A percentile compares a stretch with the other conserved stretches of the same genome.
These are phyloP conservation scores for Paramuricea clavata DNA, from an alignment of 92 coral and sea anemone species.

Conservation along the genomic window DNA sequence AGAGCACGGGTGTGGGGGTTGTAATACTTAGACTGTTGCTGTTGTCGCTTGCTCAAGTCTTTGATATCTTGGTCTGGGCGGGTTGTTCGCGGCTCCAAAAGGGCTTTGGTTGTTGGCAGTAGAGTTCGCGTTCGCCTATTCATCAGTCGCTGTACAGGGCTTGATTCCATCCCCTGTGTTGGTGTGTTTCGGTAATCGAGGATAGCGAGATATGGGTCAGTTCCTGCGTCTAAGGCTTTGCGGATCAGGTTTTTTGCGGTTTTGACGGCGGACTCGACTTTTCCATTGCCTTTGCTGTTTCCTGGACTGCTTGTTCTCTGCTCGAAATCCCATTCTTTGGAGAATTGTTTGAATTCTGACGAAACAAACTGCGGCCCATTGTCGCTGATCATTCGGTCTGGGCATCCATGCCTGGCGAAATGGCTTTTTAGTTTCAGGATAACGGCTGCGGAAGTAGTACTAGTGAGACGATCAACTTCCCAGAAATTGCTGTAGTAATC, in stretches of 20 bases:
- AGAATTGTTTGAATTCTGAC: not conserved
- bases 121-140: too few species aligned
- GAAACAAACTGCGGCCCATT: too few species aligned
- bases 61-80: too few species aligned
- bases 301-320: conserved; percentile 7
- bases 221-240: conserved; percentile 17
- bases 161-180: conserved; percentile 14
- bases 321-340: conserved; percentile 30
- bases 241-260: conserved; percentile 32
- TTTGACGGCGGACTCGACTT: conserved; percentile 44
- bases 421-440: not conserved
- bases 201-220: conserved; percentile 30
- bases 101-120: too few species aligned
- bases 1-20: not conserved
- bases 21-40: not conserved
- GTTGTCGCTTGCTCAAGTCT: too few species aligned
- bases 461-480: not conserved
- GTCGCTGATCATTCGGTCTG: not conserved
- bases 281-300: conserved; percentile 33
- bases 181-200: conserved; percentile 52
- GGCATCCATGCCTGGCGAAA: conserved; percentile 19
- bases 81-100: too few species aligned
- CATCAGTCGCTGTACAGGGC: conserved; percentile 41
- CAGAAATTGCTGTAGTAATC: conserved; percentile 1
- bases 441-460: not conserved